These are phyloP conservation scores for Himalopsyche japonica DNA, from an alignment of 2,888 invertebrate species.

Conservation along the genomic window DNA sequence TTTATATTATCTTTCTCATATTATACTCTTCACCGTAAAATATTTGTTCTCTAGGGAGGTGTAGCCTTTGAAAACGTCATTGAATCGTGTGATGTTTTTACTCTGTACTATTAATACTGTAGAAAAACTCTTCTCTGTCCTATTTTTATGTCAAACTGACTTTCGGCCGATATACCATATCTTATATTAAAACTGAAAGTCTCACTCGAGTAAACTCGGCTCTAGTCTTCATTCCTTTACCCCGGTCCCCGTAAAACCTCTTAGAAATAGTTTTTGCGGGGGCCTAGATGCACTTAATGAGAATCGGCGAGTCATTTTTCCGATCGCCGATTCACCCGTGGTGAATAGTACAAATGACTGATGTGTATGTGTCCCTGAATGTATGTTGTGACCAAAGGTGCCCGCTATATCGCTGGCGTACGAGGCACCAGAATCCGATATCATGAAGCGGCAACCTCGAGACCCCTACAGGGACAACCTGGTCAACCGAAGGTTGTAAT, in stretches of 20 bases:
- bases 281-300: not conserved
- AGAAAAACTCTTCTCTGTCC: not conserved
- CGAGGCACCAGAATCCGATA: conserved; percentile 98
- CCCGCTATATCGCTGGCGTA: conserved; percentile 99
- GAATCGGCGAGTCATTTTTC: not conserved
- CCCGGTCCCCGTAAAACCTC: not conserved
- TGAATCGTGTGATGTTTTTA: not conserved
- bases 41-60: not conserved
- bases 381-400: conserved; percentile 75
- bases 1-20: not conserved
- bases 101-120: not conserved
- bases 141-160: not conserved
- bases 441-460: conserved; percentile 98
- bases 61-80: not conserved
- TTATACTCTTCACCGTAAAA: conserved; percentile 1
- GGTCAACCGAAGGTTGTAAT: conserved; percentile 94
- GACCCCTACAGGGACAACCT: conserved; percentile 98
- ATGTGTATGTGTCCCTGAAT: conserved; percentile 51
- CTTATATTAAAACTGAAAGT: not conserved
- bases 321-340: not conserved
- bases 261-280: not conserved
- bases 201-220: not conserved
- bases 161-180: not conserved
- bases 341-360: not conserved
- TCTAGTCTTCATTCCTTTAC: not conserved